phyloP scores from a whole-genome alignment of 2,113 vertebrate species.

The Carassius gibelio region DNA sequence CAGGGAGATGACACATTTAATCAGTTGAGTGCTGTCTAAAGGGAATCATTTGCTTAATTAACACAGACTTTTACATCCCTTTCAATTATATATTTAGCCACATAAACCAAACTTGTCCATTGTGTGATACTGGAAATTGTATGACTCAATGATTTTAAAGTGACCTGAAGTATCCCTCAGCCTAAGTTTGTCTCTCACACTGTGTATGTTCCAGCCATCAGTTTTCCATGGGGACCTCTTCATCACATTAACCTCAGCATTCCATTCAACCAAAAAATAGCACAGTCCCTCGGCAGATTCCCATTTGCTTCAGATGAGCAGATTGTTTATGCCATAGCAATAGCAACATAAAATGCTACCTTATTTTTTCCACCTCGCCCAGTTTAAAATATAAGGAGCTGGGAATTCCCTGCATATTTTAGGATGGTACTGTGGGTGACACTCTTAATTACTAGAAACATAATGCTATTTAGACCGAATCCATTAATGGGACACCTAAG shows the following conservation, averaged over 20 bases:
- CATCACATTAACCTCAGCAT: slow-evolving; percentile 7
- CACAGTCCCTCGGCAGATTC: background rate
- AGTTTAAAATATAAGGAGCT: background rate
- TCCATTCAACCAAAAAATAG: slow-evolving; percentile 27
- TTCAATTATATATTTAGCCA: background rate
- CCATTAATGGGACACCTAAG: background rate
- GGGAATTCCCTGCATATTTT: background rate
- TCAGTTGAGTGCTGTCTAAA: slow-evolving; percentile 24
- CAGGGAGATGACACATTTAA: slow-evolving; percentile 21
- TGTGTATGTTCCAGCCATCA: background rate
- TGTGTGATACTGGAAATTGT: background rate
- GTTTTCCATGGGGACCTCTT: slow-evolving; percentile 14
- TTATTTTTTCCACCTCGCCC: background rate
- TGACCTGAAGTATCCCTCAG: slow-evolving; percentile 1
- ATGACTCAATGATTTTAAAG: background rate
- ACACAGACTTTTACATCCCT: slow-evolving; percentile 19
- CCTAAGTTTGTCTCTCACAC: background rate
- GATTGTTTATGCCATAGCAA: background rate
- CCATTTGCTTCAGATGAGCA: slow-evolving; percentile 36
- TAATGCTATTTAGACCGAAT: background rate
- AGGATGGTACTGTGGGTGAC: background rate
- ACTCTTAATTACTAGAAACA: background rate
- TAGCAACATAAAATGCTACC: slow-evolving; percentile 1
- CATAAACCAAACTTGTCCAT: background rate
- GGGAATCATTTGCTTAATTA: slow-evolving; percentile 35